Percentiles rank a stretch among this genome's conserved stretches.
Evolutionary conservation across 2,113 vertebrate species (phyloP).

Genomic region (Gymnogyps californianus): DNA sequence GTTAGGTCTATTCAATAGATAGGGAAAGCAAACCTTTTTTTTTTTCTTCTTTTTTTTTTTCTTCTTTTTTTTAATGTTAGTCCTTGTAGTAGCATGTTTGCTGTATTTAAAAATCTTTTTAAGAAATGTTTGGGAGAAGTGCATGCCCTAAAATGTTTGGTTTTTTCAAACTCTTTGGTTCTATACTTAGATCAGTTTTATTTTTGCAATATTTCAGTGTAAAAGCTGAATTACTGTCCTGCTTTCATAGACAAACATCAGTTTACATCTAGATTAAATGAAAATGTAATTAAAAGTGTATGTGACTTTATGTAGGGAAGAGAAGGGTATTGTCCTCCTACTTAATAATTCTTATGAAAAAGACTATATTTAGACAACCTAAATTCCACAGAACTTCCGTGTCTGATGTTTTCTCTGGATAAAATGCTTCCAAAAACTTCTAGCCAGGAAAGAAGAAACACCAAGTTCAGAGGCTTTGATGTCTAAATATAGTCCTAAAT

Average conservation of each 20-base stretch:
- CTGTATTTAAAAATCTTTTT: not conserved
- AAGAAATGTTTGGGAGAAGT: not conserved
- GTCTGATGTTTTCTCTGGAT: constrained; percentile 30
- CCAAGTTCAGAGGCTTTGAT: constrained; percentile 1
- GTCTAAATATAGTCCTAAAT: not conserved
- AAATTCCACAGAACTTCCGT: constrained; percentile 11
- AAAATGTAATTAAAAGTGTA: not conserved
- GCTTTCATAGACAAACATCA: not conserved
- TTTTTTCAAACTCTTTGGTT: not conserved
- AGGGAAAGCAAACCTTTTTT: not conserved
- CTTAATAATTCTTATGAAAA: not conserved
- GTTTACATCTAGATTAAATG: not conserved
- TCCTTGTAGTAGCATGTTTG: not conserved
- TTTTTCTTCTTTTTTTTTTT: not conserved
- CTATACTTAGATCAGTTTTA: not conserved
- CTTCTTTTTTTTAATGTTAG: not conserved
- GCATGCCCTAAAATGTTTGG: not conserved
- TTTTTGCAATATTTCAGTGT: not conserved
- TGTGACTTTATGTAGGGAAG: not conserved
- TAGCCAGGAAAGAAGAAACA: not conserved
- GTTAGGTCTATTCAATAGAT: not conserved
- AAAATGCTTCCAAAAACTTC: constrained; percentile 13
- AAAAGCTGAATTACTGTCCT: not conserved
- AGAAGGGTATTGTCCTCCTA: not conserved
- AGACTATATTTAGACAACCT: constrained; percentile 14